Evolutionary conservation across 2,888 invertebrate genomes (phyloP).

Genomic region (Hydriomena furcata): DNA sequence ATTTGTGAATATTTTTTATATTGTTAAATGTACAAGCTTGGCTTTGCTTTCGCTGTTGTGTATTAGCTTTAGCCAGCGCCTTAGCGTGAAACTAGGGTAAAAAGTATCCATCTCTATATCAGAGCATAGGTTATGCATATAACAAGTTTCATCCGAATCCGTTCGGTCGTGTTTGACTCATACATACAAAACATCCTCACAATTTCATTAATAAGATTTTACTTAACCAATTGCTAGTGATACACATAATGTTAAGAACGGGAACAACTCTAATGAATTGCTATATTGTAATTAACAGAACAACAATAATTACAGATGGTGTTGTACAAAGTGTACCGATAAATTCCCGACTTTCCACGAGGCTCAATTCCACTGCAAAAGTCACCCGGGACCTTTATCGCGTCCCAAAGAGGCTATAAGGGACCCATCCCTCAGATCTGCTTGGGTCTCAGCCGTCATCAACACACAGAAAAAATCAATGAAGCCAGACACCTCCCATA

Average conservation of each 20-base stretch:
- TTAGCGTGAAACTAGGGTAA: no score
- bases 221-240: no score
- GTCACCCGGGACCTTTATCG: slow-evolving; percentile 46
- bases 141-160: no score
- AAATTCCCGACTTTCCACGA: slow-evolving; percentile 68
- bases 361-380: slow-evolving; percentile 69
- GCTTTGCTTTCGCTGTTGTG: slow-evolving; percentile 17
- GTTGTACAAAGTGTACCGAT: slow-evolving; percentile 58
- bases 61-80: no score
- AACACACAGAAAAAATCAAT: slow-evolving; percentile 51
- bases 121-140: no score
- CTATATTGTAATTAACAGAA: slow-evolving; percentile 10
- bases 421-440: slow-evolving; percentile 49
- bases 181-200: no score
- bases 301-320: slow-evolving; percentile 59
- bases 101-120: no score
- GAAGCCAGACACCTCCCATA: slow-evolving; percentile 23
- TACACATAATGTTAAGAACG: no score
- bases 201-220: no score
- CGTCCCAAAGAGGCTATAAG: slow-evolving; percentile 58
- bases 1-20: neutral
- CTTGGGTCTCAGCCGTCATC: slow-evolving; percentile 58
- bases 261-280: no score
- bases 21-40: neutral
- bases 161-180: no score